These are phyloP conservation scores for Drosophila aff. DNA, from an alignment of 1,140 invertebrate species.

Conservation along the genomic window DNA sequence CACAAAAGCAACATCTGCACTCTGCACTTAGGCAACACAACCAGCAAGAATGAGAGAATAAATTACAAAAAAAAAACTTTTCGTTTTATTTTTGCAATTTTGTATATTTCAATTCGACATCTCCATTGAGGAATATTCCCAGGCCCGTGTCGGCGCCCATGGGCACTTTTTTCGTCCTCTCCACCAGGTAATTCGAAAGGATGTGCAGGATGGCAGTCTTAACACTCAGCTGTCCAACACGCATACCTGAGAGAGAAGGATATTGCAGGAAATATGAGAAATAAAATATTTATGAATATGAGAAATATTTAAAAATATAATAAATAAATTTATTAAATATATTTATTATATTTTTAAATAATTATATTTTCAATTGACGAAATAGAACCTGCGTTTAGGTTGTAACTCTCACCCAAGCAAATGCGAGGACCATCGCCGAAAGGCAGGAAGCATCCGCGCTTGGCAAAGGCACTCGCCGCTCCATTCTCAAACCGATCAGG, in stretches of 20 bases:
- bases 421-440: constrained; percentile 89
- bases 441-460: constrained; percentile 84
- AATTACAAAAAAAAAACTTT: constrained; percentile 11
- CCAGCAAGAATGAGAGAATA: constrained; percentile 1
- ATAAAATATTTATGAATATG: not conserved
- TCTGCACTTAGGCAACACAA: constrained; percentile 26
- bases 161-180: constrained; percentile 57
- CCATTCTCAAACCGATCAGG: constrained; percentile 87
- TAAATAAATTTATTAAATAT: too few species aligned
- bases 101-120: constrained; percentile 67
- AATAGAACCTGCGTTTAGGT: not conserved
- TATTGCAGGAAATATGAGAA: not conserved
- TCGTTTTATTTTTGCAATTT: constrained; percentile 50
- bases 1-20: constrained; percentile 33
- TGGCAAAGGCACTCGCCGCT: constrained; percentile 47
- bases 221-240: constrained; percentile 60
- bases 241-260: constrained; percentile 45
- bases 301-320: too few species aligned
- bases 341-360: not conserved
- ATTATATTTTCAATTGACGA: not conserved
- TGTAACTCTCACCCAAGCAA: constrained; percentile 86
- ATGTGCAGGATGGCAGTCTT: constrained; percentile 65
- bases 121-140: constrained; percentile 63
- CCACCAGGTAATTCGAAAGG: constrained; percentile 55
- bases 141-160: constrained; percentile 54